These are phyloP conservation scores for Isichthys henryi DNA, from an alignment of 2,113 vertebrate genomes.

Conservation along the genomic window DNA sequence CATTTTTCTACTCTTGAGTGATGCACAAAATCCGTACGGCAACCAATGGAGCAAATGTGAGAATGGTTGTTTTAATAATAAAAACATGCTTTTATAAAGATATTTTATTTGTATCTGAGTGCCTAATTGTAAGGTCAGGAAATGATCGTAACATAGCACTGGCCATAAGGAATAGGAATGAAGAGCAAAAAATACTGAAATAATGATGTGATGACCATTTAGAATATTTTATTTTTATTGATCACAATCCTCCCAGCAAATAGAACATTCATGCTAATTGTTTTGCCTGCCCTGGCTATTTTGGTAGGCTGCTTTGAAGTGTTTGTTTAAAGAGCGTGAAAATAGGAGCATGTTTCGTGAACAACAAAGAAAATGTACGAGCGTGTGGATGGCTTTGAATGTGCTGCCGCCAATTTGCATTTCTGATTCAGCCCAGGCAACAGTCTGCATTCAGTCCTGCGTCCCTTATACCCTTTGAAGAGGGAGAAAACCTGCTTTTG, in stretches of 20 bases:
- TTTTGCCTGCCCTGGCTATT: neutral
- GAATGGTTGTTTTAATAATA: neutral
- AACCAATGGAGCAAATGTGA: neutral
- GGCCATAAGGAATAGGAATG: neutral
- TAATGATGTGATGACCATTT: neutral
- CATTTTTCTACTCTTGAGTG: neutral
- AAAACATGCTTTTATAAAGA: neutral
- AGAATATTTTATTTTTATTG: neutral
- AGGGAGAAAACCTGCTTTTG: neutral
- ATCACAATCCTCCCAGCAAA: neutral
- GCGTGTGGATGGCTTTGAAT: neutral
- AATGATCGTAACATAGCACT: neutral
- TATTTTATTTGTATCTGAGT: neutral
- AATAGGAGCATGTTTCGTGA: neutral
- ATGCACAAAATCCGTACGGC: neutral
- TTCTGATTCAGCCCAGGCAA: neutral
- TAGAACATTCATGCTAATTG: neutral
- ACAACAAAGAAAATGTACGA: neutral
- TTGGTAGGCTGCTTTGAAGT: neutral
- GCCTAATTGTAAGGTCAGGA: neutral
- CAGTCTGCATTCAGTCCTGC: neutral
- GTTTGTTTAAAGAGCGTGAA: conserved; percentile 4
- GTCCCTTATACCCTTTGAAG: conserved; percentile 3
- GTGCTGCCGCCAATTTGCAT: neutral
- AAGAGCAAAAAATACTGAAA: neutral